phyloP scores from a whole-genome alignment of 2,797 vertebrate species.

The Schizothorax lantsangensis region DNA sequence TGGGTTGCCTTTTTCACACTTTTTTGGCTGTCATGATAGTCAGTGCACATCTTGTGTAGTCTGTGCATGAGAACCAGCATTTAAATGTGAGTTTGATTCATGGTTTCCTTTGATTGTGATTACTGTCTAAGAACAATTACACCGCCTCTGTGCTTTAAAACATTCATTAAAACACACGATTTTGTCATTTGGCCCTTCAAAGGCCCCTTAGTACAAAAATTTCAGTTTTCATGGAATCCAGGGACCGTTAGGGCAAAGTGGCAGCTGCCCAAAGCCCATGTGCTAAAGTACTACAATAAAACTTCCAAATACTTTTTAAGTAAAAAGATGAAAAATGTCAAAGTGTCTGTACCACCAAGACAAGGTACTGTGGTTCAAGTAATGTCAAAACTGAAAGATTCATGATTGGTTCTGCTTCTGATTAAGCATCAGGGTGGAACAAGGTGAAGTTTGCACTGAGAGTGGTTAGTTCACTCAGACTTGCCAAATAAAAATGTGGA shows the following conservation, averaged over 20 bases:
- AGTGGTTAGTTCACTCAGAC: neutral
- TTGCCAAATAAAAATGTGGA: constrained; percentile 6
- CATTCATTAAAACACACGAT: neutral
- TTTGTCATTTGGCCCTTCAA: neutral
- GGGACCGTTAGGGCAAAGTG: neutral
- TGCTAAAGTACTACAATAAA: neutral
- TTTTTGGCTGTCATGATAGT: neutral
- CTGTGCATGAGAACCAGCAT: neutral
- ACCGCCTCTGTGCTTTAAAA: neutral
- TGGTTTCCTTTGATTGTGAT: constrained; percentile 6
- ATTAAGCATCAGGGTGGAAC: constrained; percentile 2
- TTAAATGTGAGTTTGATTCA: neutral
- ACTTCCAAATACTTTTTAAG: neutral
- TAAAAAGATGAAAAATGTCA: neutral
- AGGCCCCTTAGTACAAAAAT: neutral
- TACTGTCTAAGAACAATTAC: neutral
- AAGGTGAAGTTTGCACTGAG: neutral
- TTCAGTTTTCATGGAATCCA: neutral
- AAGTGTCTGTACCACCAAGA: neutral
- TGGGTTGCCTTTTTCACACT: neutral
- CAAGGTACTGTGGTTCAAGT: neutral
- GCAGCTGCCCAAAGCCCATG: neutral
- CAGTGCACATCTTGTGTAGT: neutral
- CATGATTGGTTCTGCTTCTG: neutral
- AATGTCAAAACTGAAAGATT: constrained; percentile 6